Evolutionary conservation across 2,113 vertebrate species (phyloP), one percentile per base, ranked within the genome.

Genomic region (Engystomops pustulosus): DNA sequence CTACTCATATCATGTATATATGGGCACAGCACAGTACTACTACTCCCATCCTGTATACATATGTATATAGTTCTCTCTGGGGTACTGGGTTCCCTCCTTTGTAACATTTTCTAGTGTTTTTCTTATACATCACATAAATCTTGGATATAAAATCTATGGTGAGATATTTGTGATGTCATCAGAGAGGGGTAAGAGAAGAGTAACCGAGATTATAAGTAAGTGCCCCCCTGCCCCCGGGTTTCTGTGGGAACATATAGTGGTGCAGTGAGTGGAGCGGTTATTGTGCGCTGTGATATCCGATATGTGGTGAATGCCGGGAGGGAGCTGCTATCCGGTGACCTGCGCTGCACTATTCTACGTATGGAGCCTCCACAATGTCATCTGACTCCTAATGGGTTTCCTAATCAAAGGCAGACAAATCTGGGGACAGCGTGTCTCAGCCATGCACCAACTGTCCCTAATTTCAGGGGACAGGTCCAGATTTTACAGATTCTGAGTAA

Each of bases 231-330:
- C 65, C 38, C 36, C 69, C 36, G n/a, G 80, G 36, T 82, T 74
- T 72, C 34, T 72, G 68, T 38, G 51, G 80, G 68, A 82, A 82
- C 74, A 72, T 72, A 72, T 72, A 71, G 67, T 38, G 79, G 36
- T 69, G 70, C 71, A 81, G 45, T 38, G 47, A 55, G 49, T 38
- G 45, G 4, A 70, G 65, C 30, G 34, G 51, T 78, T 78, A 78
- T 78, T 78, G 51, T 78, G 75, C 51, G 12, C 32, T 8, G 32
- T 55, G 75, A 55, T 60, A 78, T 60, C 75, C 3, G 75, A 78
- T 78, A 78, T 78, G 51, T 78, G 75, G 25, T 78, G 75, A 78
- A 78, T 78, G 75, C 75, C 60, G 15, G 75, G 20, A 41, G 51
- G 20, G 75, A 55, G 32, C 34, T 6, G 51, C 75, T 78, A 78